Evolutionary conservation across 2,888 invertebrate species (phyloP), one percentile per base, ranked within the genome.

Genomic region (Margaritifera margaritifera): DNA sequence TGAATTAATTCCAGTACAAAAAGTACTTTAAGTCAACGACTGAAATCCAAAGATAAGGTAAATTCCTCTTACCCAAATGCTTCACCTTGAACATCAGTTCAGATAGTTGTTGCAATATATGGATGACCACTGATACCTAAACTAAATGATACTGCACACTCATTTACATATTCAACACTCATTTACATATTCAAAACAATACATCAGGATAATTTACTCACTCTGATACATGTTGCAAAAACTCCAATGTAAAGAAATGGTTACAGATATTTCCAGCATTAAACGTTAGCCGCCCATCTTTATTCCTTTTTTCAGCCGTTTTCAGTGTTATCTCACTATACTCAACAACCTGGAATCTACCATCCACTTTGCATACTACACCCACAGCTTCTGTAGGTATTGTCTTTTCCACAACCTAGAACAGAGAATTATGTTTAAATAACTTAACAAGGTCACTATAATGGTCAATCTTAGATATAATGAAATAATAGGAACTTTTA

Each of bases 181-280:
- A 52, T 62, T n/a, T n/a, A n/a, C 18, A n/a, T 59, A 24, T n/a
- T n/a, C 31, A 31, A 42, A 27, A 62, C 15, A 67, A 67, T 22
- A 42, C 27, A 51, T 31, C 22, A 25, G 11, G 24, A 54, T 42
- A 42, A 42, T 42, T 42, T 24, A 81, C 89, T 85, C 86, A 92
- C 92, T 92, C 89, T 54, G 94, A 94, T 60, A 98, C 93, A 82
- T 93, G 92, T 51, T 92, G 91, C 6, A 99, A 91, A 89, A 99
- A 99, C 68, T 94, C 93, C 0, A 94, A 91, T 0, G 95, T 95
- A 90, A 99, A 99, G 88, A 96, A 98, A 86, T 99, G 99, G 89
- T 99, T 99, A 90, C 99, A 99, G 77, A 99, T 99, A 88, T 97
- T 99, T 1, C 98, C 99, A 1, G 98, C 97, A 69, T 94, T 96